A percentile compares a stretch with the other conserved stretches of the same genome.
These are phyloP conservation scores for Ahaetulla prasina DNA, from an alignment of 2,113 vertebrate genomes.

Conservation along the genomic window DNA sequence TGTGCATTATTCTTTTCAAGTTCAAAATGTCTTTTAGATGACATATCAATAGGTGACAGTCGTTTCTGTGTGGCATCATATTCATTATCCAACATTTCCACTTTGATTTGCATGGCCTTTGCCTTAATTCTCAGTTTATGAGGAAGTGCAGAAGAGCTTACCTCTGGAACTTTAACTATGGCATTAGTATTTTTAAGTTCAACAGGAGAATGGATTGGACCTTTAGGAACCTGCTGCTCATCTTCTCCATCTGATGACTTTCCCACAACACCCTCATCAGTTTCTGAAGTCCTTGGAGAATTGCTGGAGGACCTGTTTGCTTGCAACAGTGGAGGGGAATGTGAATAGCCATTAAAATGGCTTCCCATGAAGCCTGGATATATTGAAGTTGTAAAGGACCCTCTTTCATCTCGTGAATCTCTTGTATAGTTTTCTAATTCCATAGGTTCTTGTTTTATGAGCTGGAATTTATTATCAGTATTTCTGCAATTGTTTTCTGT, in stretches of 20 bases:
- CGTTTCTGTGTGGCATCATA: constrained; percentile 80
- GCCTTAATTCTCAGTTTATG: constrained; percentile 95
- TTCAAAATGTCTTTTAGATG: constrained; percentile 71
- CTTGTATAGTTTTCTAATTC: constrained; percentile 71
- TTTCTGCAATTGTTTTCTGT: constrained; percentile 68
- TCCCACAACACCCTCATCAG: constrained; percentile 80
- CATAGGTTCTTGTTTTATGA: constrained; percentile 84
- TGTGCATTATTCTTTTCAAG: constrained; percentile 65
- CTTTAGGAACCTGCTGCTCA: constrained; percentile 94
- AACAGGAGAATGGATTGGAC: constrained; percentile 72
- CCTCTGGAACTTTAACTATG: constrained; percentile 85
- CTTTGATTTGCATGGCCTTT: constrained; percentile 88
- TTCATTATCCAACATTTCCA: constrained; percentile 83
- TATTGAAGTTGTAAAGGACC: constrained; percentile 73
- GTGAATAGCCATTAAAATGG: constrained; percentile 74
- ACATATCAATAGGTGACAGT: constrained; percentile 71
- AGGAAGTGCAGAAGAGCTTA: constrained; percentile 83
- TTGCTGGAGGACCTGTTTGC: constrained; percentile 83
- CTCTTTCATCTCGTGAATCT: constrained; percentile 72
- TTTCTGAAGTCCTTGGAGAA: constrained; percentile 86
- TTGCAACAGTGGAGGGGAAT: constrained; percentile 82
- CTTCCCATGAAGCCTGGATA: constrained; percentile 77
- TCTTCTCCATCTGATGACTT: constrained; percentile 94
- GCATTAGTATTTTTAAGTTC: constrained; percentile 79
- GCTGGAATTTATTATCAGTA: constrained; percentile 68